A percentile compares a stretch with the other conserved stretches of the same genome.
Evolutionary conservation across 2,797 vertebrate species (phyloP).

Genomic region (Danio jaintianensis): DNA sequence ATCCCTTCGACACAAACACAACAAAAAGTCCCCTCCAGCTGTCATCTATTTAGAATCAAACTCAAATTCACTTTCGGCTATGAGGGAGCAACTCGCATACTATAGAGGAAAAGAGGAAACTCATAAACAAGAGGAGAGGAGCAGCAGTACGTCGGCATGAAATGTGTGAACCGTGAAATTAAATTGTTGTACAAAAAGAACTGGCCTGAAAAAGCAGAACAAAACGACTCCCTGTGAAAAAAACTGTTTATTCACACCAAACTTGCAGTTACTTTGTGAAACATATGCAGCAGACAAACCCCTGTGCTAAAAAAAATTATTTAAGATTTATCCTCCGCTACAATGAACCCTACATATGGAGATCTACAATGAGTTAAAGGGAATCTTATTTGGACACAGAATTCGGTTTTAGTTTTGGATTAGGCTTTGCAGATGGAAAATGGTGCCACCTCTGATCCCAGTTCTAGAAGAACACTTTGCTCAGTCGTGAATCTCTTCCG

Average conservation of each 20-base stretch:
- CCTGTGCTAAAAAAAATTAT: neutral
- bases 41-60: neutral
- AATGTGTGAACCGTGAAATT: slow-evolving; percentile 29
- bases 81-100: neutral
- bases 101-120: neutral
- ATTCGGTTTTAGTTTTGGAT: neutral
- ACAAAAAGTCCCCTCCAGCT: neutral
- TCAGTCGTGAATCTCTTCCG: slow-evolving; percentile 32
- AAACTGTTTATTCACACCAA: slow-evolving; percentile 8
- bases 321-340: neutral
- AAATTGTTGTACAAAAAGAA: slow-evolving; percentile 17
- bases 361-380: neutral
- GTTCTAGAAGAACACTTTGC: slow-evolving; percentile 1
- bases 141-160: neutral
- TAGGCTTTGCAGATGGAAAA: slow-evolving; percentile 18
- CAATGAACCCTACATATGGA: neutral
- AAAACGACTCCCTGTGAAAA: neutral
- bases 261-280: neutral
- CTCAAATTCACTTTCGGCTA: slow-evolving; percentile 5
- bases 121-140: slow-evolving; percentile 2
- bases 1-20: neutral
- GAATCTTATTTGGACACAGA: neutral
- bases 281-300: neutral
- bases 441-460: slow-evolving; percentile 13
- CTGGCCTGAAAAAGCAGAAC: neutral